phyloP scores from a whole-genome alignment of 2,888 invertebrate genomes.

The Platycnemis pennipes region DNA sequence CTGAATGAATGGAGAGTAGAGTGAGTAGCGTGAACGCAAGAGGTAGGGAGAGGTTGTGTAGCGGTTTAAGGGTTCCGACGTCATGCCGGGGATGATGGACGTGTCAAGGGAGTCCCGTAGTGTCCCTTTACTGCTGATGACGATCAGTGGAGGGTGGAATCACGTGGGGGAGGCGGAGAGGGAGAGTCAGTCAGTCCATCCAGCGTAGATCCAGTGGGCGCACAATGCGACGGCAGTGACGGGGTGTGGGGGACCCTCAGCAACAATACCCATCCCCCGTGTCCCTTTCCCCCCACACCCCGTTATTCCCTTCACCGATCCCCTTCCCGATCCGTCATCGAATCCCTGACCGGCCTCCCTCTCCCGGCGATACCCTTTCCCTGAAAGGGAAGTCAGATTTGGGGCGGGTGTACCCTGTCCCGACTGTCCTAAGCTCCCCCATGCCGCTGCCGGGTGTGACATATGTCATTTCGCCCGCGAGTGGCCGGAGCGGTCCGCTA shows the following conservation, averaged over 20 bases:
- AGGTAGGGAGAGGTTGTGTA: not conserved
- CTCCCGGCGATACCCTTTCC: not conserved
- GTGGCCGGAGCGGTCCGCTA: not conserved
- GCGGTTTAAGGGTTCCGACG: not conserved
- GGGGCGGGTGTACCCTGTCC: not conserved
- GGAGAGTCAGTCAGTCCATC: not conserved
- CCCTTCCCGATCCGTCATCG: slow-evolving; percentile 31
- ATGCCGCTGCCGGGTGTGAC: not conserved
- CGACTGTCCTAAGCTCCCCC: not conserved
- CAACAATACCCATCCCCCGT: not conserved
- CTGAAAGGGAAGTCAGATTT: slow-evolving; percentile 29
- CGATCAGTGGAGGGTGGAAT: not conserved
- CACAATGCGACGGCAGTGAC: slow-evolving; percentile 30
- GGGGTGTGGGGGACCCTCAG: not conserved
- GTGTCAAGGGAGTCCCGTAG: slow-evolving; percentile 16
- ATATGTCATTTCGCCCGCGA: slow-evolving; percentile 43
- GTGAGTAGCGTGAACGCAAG: no score
- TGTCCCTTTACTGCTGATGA: slow-evolving; percentile 29
- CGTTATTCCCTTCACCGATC: not conserved
- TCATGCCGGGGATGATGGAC: not conserved
- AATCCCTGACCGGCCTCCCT: slow-evolving; percentile 37
- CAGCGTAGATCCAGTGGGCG: not conserved
- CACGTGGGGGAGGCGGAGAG: not conserved
- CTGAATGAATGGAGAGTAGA: not conserved
- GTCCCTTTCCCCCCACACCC: not conserved